Evolutionary conservation across 2,797 vertebrate genomes (phyloP), one percentile per base, ranked within the genome.

Genomic region (Lophotriccus pileatus): DNA sequence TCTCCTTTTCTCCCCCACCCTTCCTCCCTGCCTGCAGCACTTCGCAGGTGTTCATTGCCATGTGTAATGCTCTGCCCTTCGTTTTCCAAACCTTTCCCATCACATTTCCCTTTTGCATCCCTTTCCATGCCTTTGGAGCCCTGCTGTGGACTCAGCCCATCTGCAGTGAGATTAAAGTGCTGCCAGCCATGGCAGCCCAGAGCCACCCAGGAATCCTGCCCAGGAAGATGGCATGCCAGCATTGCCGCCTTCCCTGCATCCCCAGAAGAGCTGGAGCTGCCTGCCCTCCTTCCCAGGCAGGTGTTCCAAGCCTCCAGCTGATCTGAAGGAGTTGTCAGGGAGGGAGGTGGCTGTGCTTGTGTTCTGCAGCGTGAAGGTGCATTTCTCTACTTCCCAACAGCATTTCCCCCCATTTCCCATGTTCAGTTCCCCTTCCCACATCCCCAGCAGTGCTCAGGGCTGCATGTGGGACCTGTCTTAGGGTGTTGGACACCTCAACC

Each of bases 141-240:
- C 62, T 4, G 4, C 56, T 59, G 89, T 78, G 93, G 62, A 27
- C 55, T 77, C 36, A 44, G 66, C 72, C 94, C 94, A 76, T 91
- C 94, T 91, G 94, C 93, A 93, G 93, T 63, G 84, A 69, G 91
- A 77, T 55, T 58, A 14, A 89, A 63, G 37, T 7, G 37, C 84
- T 76, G 11, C 67, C 69, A 37, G 74, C 32, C 90, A n/a, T 27
- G 80, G 78, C 73, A 87, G 84, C 24, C 53, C 74, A n/a, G 47
- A 55, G 92, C 50, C 41, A 39, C 74, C 20, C 39, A 10, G 78
- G 52, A 34, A 56, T 19, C 27, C 3, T 13, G 21, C 34, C 27
- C n/a, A 32, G 43, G 39, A 72, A 70, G 55, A 9, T 25, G 76
- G 63, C 86, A 78, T 7, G 7, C 36, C 1, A 21, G 34, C 49